These are phyloP conservation scores for Polypterus bichir DNA, from an alignment of 2,113 vertebrate species.

Conservation along the genomic window DNA sequence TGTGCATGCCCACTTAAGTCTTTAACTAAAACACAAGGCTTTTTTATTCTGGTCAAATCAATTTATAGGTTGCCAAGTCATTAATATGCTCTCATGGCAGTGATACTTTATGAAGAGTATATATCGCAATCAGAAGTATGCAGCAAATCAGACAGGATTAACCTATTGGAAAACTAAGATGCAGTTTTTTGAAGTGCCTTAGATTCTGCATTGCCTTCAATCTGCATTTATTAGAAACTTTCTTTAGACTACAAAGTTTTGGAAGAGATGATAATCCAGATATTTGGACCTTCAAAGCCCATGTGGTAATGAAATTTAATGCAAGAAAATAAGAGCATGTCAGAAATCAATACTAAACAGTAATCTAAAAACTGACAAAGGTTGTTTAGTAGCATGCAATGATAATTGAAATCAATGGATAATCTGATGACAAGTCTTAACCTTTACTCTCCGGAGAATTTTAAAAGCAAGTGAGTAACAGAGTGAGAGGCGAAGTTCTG, in stretches of 20 bases:
- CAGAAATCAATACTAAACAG: slow-evolving; percentile 46
- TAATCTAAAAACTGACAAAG: slow-evolving; percentile 51
- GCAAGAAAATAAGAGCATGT: slow-evolving; percentile 32
- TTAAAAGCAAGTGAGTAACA: slow-evolving; percentile 36
- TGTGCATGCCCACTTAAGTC: too few relatives aligned
- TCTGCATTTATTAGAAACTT: too few relatives aligned
- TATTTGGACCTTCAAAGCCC: slow-evolving; percentile 31
- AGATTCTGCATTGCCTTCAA: too few relatives aligned
- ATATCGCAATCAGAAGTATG: too few relatives aligned
- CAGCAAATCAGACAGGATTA: too few relatives aligned
- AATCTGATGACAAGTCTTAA: slow-evolving; percentile 58
- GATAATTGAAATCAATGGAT: slow-evolving; percentile 68
- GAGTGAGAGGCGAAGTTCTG: slow-evolving; percentile 13
- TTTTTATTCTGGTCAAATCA: too few relatives aligned
- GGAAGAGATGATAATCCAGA: slow-evolving; percentile 30
- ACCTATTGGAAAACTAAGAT: too few relatives aligned
- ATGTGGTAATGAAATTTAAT: slow-evolving; percentile 44
- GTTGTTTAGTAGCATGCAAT: slow-evolving; percentile 49
- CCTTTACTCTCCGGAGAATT: slow-evolving; percentile 46
- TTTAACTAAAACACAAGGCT: too few relatives aligned
- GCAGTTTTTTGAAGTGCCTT: too few relatives aligned
- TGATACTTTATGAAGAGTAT: too few relatives aligned
- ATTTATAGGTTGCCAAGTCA: too few relatives aligned
- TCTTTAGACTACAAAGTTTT: slow-evolving; percentile 6
- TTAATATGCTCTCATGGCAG: too few relatives aligned